phyloP scores from a whole-genome alignment of 53 echinoderm and acorn worm genomes.

The Holothuria leucospilota region DNA sequence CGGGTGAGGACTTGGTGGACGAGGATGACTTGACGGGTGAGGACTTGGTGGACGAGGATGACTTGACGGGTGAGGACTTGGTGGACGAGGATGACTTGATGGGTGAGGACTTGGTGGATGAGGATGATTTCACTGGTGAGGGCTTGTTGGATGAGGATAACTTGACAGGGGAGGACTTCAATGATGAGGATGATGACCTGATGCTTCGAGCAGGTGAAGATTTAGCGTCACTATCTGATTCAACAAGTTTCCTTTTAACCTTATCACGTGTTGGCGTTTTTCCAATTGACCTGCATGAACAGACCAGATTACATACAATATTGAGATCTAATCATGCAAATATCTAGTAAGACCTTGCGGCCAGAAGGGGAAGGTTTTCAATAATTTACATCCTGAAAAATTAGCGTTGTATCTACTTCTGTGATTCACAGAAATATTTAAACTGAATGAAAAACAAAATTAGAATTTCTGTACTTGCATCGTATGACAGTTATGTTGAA shows the following conservation, averaged over 20 bases:
- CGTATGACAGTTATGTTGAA: too few relatives aligned
- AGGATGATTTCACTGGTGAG: background rate
- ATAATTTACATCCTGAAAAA: too few relatives aligned
- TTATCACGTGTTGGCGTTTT: background rate
- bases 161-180: conserved; percentile 3
- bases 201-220: conserved; percentile 2
- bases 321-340: too few relatives aligned
- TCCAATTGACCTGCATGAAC: background rate
- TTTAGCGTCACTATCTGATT: background rate
- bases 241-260: conserved; percentile 23
- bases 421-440: too few relatives aligned
- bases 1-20: background rate
- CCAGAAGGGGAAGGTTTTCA: too few relatives aligned
- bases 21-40: background rate
- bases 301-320: too few relatives aligned
- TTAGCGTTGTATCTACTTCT: too few relatives aligned
- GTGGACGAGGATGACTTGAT: background rate
- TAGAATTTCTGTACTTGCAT: too few relatives aligned
- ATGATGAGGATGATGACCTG: conserved; percentile 14
- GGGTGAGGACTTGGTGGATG: too few relatives aligned
- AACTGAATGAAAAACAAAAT: too few relatives aligned
- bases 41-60: background rate
- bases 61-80: conserved; percentile 1
- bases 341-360: too few relatives aligned
- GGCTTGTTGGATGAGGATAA: background rate